Percentiles rank a stretch among this genome's conserved stretches.
These are phyloP conservation scores for Bruchidius siliquastri DNA, from an alignment of 2,888 invertebrate species.

Conservation along the genomic window DNA sequence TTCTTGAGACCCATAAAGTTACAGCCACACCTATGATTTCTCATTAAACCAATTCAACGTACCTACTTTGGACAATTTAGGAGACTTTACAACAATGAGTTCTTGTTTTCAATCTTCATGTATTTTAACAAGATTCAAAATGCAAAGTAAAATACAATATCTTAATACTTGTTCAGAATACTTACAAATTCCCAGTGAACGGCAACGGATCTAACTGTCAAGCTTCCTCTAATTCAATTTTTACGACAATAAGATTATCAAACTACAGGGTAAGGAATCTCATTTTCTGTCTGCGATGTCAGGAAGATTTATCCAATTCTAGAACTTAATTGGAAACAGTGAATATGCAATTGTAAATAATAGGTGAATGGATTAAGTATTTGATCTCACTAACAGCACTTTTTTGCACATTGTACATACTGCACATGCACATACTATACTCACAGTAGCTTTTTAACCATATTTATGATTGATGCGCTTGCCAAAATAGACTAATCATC, in stretches of 20 bases:
- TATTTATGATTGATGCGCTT: neutral
- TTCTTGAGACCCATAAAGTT: no score
- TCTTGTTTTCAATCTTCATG: no score
- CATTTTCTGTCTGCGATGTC: neutral
- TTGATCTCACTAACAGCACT: slow-evolving; percentile 15
- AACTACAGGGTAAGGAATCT: neutral
- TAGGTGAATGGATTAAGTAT: slow-evolving; percentile 19
- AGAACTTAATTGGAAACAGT: slow-evolving; percentile 14
- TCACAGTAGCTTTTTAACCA: slow-evolving; percentile 20
- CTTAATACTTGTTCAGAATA: no score
- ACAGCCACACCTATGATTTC: no score
- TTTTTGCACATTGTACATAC: slow-evolving; percentile 30
- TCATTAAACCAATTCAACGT: no score
- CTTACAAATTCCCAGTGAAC: neutral
- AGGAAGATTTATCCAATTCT: slow-evolving; percentile 6
- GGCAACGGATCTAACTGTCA: neutral
- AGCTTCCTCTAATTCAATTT: neutral
- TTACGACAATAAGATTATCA: neutral
- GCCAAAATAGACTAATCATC: neutral
- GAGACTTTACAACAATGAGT: no score
- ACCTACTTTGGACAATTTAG: no score
- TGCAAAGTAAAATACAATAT: no score
- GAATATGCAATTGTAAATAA: slow-evolving; percentile 21
- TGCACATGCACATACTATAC: slow-evolving; percentile 28
- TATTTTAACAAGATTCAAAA: no score